These are phyloP conservation scores for Pelochelys cantorii DNA, from an alignment of 2,797 vertebrate genomes.

Conservation along the genomic window DNA sequence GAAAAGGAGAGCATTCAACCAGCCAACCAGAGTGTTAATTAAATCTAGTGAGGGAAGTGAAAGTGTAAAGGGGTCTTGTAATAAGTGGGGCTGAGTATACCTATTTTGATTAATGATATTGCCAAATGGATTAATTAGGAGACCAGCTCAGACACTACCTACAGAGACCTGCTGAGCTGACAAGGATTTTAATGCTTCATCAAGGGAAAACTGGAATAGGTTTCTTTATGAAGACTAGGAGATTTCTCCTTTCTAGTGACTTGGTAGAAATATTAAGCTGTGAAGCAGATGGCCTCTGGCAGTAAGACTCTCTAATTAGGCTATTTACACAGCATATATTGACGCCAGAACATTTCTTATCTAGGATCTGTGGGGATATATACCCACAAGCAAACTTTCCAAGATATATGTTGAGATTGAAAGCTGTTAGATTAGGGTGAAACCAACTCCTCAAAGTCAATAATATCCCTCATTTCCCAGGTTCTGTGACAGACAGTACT, in stretches of 20 bases:
- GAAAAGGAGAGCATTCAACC: slow-evolving; percentile 15
- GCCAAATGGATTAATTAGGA: slow-evolving; percentile 71
- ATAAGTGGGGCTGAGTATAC: slow-evolving; percentile 47
- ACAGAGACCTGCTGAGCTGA: slow-evolving; percentile 34
- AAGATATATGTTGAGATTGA: slow-evolving; percentile 23
- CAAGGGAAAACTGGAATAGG: slow-evolving; percentile 15
- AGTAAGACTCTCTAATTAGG: slow-evolving; percentile 55
- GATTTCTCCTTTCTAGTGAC: slow-evolving; percentile 4
- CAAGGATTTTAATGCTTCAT: slow-evolving; percentile 41
- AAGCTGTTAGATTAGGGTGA: neutral
- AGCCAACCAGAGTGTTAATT: slow-evolving; percentile 53
- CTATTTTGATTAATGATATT: slow-evolving; percentile 64
- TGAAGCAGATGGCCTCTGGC: slow-evolving; percentile 34
- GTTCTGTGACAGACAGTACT: neutral
- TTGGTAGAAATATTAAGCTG: slow-evolving; percentile 41
- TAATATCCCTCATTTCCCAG: neutral
- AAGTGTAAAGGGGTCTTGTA: slow-evolving; percentile 47
- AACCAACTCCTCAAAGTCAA: neutral
- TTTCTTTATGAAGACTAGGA: slow-evolving; percentile 21
- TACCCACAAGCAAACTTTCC: slow-evolving; percentile 41
- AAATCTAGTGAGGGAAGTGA: slow-evolving; percentile 44
- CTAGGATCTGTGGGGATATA: slow-evolving; percentile 29
- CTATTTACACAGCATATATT: slow-evolving; percentile 44
- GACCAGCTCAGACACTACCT: slow-evolving; percentile 52
- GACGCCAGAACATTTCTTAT: slow-evolving; percentile 33